Base-by-base conservation (phyloP, 2,888 invertebrate genomes). In the Aproaerema taeniolella region DNA sequence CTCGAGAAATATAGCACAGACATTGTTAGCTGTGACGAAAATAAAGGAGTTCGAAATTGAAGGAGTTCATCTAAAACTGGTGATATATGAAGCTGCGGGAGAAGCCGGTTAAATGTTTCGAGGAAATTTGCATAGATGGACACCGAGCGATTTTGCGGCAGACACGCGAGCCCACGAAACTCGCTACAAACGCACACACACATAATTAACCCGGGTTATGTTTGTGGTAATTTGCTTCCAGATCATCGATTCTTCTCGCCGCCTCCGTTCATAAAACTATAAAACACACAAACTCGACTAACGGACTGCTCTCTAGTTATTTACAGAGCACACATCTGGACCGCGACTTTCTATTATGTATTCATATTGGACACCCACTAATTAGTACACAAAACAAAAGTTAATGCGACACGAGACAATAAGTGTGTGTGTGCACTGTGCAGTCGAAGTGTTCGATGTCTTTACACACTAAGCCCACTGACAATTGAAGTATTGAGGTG, bases 61-160 rank as follows among this genome's bases (percentile, higher is more conserved):
- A 49, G 58, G 56, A 53, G 68, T 43, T 66, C 69, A 58, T 40
- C 41, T 52, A 51, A 59, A 38, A 39, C 54, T 71, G 69, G 71
- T 50, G 43, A 46, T 49, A 54, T 52, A 63, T 61, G 58, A 68
- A 63, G 66, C 58, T 54, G 58, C 55, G 58, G 56, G 67, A 71
- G 68, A 65, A 69, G 71, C 71, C 68, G 67, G 77, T 76, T 78
- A 78, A 82, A 79, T 71, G 75, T 71, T 86, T 85, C 82, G 67
- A 67, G 68, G 81, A 82, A 80, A 86, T 85, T 83, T 82, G 83
- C 86, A 85, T 86, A 85, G 82, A 85, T 83, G 76, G 79, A 76
- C 72, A 73, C 71, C 67, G 72, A 58, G 67, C 67, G 80, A 80
- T 79, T 74, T 61, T 58, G 64, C 57, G 52, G 55, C 53, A 62